Evolutionary conservation across 2,113 vertebrate genomes (phyloP), one percentile per base, ranked within the genome.

Genomic region (Scopus umbretta): DNA sequence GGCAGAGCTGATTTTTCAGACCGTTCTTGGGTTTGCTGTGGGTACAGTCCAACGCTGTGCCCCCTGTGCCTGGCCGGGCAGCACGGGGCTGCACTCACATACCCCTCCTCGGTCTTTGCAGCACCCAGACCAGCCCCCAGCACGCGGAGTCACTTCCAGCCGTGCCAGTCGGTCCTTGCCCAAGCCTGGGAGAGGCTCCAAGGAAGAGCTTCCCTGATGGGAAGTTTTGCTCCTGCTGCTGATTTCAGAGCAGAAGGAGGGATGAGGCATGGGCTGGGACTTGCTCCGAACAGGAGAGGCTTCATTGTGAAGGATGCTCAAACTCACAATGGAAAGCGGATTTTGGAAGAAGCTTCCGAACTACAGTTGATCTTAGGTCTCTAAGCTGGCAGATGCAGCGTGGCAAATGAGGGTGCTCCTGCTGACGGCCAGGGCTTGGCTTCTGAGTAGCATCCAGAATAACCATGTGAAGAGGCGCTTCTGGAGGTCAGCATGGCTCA

Each of bases 111-210:
- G 1, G 45, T 9, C 47, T 11, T 26, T 47, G 53, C 1, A 5
- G 55, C 62, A 5, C 36, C 65, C 2, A 4, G 2, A 6, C 10
- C 32, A 58, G 53, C 4, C 3, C 8, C 16, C 45, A 21, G 47
- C 0, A 0, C 1, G 18, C 0, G 1, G 52, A 34, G 18, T 11
- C 56, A 1, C 32, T n/a, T 16, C 80, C 78, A 9, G 1, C 3
- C 0, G 0, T 7, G 10, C 25, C 16, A n/a, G 8, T 20, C 6
- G 4, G 52, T 45, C 65, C 56, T 18, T 23, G 47, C 11, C 42
- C 0, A 0, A 38, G 45, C 30, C 34, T 36, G 36, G 62, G 26
- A 80, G 52, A 75, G 18, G 58, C 21, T 80, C 66, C 49, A 15
- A 27, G 36, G 56, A 17, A 63, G 26, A 15, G 15, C 38, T 45